Conservation (phyloP, 2,888 invertebrate genomes). For the Dryadula phaetusa region DNA sequence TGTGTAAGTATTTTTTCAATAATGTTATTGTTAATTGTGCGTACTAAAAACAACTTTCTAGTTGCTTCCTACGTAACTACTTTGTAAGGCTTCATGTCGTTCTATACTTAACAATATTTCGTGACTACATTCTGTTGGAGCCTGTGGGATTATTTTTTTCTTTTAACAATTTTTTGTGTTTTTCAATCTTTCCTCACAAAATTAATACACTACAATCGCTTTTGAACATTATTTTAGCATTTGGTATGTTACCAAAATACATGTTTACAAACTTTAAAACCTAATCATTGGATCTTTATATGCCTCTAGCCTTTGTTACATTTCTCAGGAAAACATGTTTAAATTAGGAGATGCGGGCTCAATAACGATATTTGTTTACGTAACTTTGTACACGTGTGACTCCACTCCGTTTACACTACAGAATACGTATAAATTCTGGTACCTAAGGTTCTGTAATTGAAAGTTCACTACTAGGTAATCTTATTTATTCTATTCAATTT, state of each 20-base stretch:
- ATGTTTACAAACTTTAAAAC: background rate
- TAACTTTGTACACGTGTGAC: constrained; percentile 41
- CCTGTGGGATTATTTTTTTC: background rate
- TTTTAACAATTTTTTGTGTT: background rate
- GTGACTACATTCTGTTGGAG: background rate
- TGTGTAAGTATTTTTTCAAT: background rate
- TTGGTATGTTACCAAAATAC: background rate
- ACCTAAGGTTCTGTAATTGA: constrained; percentile 3
- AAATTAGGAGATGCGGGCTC: constrained; percentile 43
- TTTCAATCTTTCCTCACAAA: constrained; percentile 55
- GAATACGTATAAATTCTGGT: constrained; percentile 11
- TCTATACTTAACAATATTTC: constrained; percentile 12
- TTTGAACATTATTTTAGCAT: too few species aligned
- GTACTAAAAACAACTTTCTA: constrained; percentile 39
- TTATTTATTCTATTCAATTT: background rate
- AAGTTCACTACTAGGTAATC: background rate
- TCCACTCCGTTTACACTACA: constrained; percentile 19
- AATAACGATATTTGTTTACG: constrained; percentile 40
- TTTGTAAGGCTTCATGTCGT: constrained; percentile 57
- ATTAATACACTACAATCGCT: background rate
- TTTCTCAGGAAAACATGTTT: constrained; percentile 32
- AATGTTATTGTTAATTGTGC: constrained; percentile 3
- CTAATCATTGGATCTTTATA: constrained; percentile 3
- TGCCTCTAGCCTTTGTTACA: constrained; percentile 19
- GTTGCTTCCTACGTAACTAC: constrained; percentile 49